Percentiles rank a stretch among this genome's conserved stretches.
phyloP scores from a whole-genome alignment of 2,113 vertebrate genomes.

The Porphyrio hochstetteri region DNA sequence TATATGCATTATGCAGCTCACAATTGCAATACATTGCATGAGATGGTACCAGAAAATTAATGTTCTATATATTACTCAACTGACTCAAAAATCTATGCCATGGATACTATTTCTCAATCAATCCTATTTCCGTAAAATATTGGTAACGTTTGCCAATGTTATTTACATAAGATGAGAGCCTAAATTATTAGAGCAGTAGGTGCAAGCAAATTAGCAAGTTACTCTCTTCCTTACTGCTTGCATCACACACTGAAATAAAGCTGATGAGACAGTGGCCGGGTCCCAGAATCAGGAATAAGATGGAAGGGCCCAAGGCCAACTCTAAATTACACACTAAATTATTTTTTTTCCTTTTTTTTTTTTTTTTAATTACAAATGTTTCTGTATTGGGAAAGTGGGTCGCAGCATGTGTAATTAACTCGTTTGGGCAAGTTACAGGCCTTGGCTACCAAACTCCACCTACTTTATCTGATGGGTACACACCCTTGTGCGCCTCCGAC shows the following conservation, averaged over 20 bases:
- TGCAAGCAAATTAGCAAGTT: constrained; percentile 16
- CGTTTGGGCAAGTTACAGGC: constrained; percentile 42
- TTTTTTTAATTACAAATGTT: constrained; percentile 53
- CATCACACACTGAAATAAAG: not conserved
- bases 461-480: constrained; percentile 50
- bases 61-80: not conserved
- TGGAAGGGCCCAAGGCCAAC: constrained; percentile 15
- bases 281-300: not conserved
- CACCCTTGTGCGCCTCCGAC: constrained; percentile 23
- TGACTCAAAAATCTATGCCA: not conserved
- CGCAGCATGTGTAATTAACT: constrained; percentile 34
- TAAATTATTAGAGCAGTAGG: constrained; percentile 52
- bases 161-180: constrained; percentile 40
- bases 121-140: not conserved
- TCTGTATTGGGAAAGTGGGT: constrained; percentile 58
- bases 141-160: not conserved
- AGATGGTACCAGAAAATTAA: constrained; percentile 38
- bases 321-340: constrained; percentile 6
- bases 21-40: not conserved
- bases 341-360: constrained; percentile 14
- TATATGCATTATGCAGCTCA: constrained; percentile 1
- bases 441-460: constrained; percentile 19
- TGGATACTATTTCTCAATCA: not conserved
- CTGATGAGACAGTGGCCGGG: not conserved
- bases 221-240: not conserved